Evolutionary conservation across 2,888 invertebrate species (phyloP), one percentile per base, ranked within the genome.

Genomic region (Osedax fenrisi): DNA sequence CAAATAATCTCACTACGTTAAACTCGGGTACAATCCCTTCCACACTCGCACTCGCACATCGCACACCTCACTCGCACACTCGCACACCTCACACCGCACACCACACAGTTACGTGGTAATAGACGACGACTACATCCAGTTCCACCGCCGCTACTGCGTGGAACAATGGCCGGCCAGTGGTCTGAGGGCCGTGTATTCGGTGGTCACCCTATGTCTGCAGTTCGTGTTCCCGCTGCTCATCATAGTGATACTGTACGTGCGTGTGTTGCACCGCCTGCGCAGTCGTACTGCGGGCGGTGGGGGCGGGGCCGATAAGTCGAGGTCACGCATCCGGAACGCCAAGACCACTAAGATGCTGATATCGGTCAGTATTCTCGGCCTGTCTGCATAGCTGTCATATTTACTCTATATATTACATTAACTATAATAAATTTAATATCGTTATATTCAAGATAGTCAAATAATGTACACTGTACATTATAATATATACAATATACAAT

Each of bases 261-360:
- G 76, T 61, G 82, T 84, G 59, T 81, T 81, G 77, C 61, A 76
- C n/a, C 81, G 81, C n/a, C 76, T 84, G 23, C 77, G 78, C 64
- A 77, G 79, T 64, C 75, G 83, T 73, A 78, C 81, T 26, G 81
- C 81, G 74, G 77, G 77, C 3, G 72, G 13, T 24, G 67, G 64
- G 22, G n/a, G 56, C 64, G 77, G 78, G 10, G 76, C 80, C 23
- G 69, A 69, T 2, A 78, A 80, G 74, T 68, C 74, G 10, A 41
- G 17, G 17, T 10, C 41, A 5, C 5, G 41, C 10, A 10, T 17
- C 10, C 61, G 73, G 2, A 76, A 74, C 27, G 77, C 77, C 2
- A 79, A 77, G 56, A 84, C 83, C 27, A 82, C 81, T 76, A 80
- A 81, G 72, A 83, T 83, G 76, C 79, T 84, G 2, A 80, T 83